These are phyloP conservation scores for Dromococcyx pavoninus DNA, from an alignment of 2,797 vertebrate genomes.

Conservation along the genomic window DNA sequence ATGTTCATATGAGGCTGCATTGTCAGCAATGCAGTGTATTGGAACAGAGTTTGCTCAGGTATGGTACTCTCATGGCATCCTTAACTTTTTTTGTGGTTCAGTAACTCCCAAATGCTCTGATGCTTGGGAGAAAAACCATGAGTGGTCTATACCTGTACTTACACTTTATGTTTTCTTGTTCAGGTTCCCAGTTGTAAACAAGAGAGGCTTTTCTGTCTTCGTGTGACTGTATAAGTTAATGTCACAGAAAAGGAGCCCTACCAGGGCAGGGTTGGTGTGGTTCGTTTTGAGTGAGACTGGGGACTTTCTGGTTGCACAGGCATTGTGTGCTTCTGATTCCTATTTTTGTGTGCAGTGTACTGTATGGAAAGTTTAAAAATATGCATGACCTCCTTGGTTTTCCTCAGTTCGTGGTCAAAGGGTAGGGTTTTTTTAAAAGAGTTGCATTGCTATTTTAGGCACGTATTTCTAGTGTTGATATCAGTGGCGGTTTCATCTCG, in stretches of 20 bases:
- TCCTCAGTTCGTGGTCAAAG: neutral
- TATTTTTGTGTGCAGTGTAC: neutral
- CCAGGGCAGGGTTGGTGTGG: rapidly evolving
- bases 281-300: neutral
- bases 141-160: neutral
- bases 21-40: too few species aligned
- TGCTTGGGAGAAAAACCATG: neutral
- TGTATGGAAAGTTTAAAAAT: neutral
- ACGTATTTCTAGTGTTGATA: neutral
- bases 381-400: neutral
- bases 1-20: neutral
- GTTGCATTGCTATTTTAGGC: neutral
- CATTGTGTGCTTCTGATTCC: neutral
- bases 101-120: neutral
- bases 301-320: neutral
- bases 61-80: neutral
- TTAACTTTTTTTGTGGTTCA: neutral
- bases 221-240: neutral
- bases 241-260: neutral
- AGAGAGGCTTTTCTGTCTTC: neutral
- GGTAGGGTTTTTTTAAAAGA: neutral
- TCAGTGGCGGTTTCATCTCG: neutral
- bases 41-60: neutral
- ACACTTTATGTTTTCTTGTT: neutral
- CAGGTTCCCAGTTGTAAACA: neutral